phyloP scores from a whole-genome alignment of 2,797 vertebrate genomes.

The Danio kyathit region DNA sequence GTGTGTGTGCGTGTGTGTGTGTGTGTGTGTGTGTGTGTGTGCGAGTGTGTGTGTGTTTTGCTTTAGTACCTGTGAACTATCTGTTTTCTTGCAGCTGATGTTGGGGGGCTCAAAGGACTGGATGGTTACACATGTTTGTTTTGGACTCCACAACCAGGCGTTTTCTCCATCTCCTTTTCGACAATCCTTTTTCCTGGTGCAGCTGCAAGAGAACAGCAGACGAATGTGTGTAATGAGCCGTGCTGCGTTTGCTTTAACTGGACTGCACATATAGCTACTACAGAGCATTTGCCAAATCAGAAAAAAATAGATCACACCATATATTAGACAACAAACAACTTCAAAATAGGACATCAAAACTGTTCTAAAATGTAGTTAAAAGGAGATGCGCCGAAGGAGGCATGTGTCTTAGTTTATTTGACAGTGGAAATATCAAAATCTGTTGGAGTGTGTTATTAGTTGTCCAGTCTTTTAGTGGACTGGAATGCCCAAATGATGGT shows the following conservation, averaged over 20 bases:
- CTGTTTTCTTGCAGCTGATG: constrained; percentile 84
- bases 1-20: neutral
- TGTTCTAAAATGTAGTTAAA: neutral
- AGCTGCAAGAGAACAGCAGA: constrained; percentile 75
- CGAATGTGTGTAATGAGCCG: neutral
- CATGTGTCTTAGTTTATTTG: neutral
- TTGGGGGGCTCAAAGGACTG: constrained; percentile 82
- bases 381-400: neutral
- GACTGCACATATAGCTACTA: neutral
- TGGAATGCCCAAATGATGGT: neutral
- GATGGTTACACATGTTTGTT: constrained; percentile 83
- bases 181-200: constrained; percentile 86
- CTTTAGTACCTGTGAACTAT: constrained; percentile 8
- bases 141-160: constrained; percentile 93
- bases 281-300: neutral
- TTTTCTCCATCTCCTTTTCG: constrained; percentile 75
- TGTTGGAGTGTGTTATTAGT: neutral
- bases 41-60: neutral
- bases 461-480: neutral
- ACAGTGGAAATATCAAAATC: constrained; percentile 3
- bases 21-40: neutral
- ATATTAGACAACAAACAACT: neutral
- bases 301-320: neutral
- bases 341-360: neutral
- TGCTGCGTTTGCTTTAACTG: neutral